Conservation (phyloP, 1,140 invertebrate genomes). For the Sesamia nonagrioides region DNA sequence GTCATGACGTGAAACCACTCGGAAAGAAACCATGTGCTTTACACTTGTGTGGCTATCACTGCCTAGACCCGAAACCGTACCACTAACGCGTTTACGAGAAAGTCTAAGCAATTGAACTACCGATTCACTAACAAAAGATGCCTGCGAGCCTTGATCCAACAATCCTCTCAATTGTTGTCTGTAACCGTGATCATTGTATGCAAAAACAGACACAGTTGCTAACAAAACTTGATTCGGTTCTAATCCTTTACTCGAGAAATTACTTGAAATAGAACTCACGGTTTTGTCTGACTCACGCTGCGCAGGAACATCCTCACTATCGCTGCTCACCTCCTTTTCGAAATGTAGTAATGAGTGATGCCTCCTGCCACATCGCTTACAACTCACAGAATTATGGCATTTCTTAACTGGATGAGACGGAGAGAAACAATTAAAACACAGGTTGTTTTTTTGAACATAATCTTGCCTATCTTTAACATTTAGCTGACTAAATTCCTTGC, state of each 20-base stretch:
- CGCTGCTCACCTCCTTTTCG: neutral
- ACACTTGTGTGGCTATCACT: neutral
- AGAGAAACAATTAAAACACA: too few species aligned
- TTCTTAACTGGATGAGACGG: too few species aligned
- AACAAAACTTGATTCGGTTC: neutral
- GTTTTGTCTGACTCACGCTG: neutral
- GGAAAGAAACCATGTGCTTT: neutral
- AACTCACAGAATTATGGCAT: too few species aligned
- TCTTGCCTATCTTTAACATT: neutral
- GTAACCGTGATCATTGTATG: neutral
- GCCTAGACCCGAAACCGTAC: neutral
- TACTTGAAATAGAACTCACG: constrained; percentile 10
- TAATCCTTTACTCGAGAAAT: constrained; percentile 4
- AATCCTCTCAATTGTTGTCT: neutral
- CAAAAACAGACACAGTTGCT: neutral
- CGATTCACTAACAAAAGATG: neutral
- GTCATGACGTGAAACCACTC: neutral
- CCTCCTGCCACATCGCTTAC: too few species aligned
- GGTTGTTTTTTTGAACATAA: neutral
- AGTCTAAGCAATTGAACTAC: neutral
- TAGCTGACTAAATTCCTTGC: constrained; percentile 27
- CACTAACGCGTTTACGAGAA: neutral
- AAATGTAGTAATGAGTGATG: neutral
- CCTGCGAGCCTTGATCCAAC: constrained; percentile 12
- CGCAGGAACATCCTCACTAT: neutral